These are phyloP conservation scores for Sphaeridia pumilis DNA, from an alignment of 2,888 invertebrate genomes.

Conservation along the genomic window DNA sequence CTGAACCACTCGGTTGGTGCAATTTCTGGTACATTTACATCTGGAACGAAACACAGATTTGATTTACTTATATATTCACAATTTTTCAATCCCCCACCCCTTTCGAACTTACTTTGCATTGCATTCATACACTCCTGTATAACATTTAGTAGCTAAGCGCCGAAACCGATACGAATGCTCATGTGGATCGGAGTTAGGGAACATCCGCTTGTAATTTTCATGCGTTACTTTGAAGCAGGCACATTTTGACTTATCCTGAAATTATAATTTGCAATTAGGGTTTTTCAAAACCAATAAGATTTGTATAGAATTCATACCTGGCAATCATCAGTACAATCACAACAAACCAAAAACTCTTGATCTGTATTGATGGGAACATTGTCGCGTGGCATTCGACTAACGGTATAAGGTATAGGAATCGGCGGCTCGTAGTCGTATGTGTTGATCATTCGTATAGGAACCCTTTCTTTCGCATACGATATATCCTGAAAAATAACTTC, in stretches of 20 bases:
- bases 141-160: constrained; percentile 66
- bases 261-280: neutral
- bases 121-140: constrained; percentile 92
- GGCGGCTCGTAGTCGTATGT: constrained; percentile 70
- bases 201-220: constrained; percentile 52
- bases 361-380: constrained; percentile 75
- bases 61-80: neutral
- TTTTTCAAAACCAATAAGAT: constrained; percentile 1
- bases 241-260: constrained; percentile 70
- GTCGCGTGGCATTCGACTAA: constrained; percentile 66
- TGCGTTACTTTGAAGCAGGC: constrained; percentile 80
- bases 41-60: constrained; percentile 40
- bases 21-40: constrained; percentile 75
- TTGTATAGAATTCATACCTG: constrained; percentile 44
- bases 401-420: constrained; percentile 74
- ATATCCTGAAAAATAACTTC: constrained; percentile 46
- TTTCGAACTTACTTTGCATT: constrained; percentile 52
- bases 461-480: constrained; percentile 67
- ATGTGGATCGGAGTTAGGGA: constrained; percentile 41
- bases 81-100: neutral
- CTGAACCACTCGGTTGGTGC: constrained; percentile 88
- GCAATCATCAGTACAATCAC: constrained; percentile 87
- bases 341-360: constrained; percentile 73
- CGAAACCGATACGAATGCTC: constrained; percentile 69
- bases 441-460: constrained; percentile 80